Evolutionary conservation across 2,113 vertebrate species (phyloP), one percentile per base, ranked within the genome.

Genomic region (Aegypius monachus): DNA sequence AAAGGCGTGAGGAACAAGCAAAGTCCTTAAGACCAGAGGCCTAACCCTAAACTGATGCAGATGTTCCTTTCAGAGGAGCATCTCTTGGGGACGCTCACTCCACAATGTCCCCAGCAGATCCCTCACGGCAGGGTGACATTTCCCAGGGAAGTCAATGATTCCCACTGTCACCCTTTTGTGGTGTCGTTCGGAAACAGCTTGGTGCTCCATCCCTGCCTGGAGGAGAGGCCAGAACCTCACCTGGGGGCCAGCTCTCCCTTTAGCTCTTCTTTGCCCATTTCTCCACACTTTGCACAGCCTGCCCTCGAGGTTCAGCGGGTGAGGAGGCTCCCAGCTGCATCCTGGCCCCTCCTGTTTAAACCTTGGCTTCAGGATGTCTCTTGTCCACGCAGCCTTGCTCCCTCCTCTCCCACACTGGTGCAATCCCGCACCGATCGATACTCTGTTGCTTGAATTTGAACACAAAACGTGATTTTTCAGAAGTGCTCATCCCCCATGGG

Each of bases 351-450:
- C 16, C 31, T 32, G 25, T 56, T 65, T 45, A 65, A 88, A 42
- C 29, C 9, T 36, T 9, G 36, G 12, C 27, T 59, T 53, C 1
- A 7, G 43, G 56, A 45, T 15, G 7, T 15, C 42, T 47, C 45
- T 26, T 16, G 5, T 25, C 36, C 27, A 19, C 0, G 0, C n/a
- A 50, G n/a, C 42, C 36, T 56, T 32, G 8, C 40, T 71, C 36
- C 21, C n/a, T 48, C 50, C 73, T 27, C 27, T 38, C 43, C 36
- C 36, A 18, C 1, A 2, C 19, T 10, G 13, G 13, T 18, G 34
- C n/a, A 62, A 14, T 15, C 62, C 55, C 2, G 0, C 8, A 4
- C 40, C 1, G 0, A 48, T n/a, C 1, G 0, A 13, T 22, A 52
- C 16, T 66, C 43, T 16, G 14, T 38, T 11, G 26, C 45, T 47